phyloP scores from a whole-genome alignment of 2,888 invertebrate genomes.

The Eupithecia pulchellata region DNA sequence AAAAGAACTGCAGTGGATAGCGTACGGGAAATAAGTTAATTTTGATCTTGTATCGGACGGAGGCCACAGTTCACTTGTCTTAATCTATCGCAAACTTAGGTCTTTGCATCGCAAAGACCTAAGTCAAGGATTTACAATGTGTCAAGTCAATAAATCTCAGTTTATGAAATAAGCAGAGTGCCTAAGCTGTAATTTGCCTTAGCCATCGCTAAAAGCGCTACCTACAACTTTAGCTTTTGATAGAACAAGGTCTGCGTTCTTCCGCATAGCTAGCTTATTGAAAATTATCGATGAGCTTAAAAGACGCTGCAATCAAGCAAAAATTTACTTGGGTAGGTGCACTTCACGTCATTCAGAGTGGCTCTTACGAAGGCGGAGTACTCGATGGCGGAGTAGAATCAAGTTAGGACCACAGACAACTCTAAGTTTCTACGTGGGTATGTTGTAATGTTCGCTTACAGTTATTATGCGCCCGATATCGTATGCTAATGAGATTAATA shows the following conservation, averaged over 20 bases:
- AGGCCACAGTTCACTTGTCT: background rate
- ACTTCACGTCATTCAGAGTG: constrained; percentile 45
- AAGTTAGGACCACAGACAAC: constrained; percentile 23
- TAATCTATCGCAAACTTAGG: too few species aligned
- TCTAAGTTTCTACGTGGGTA: constrained; percentile 42
- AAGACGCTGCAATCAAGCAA: constrained; percentile 50
- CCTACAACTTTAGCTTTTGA: background rate
- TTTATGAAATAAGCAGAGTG: background rate
- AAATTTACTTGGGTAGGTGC: background rate
- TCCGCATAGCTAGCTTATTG: constrained; percentile 1
- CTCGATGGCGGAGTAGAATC: constrained; percentile 57
- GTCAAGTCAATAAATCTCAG: background rate
- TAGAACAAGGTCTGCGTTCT: background rate
- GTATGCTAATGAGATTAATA: constrained; percentile 70
- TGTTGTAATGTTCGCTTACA: constrained; percentile 74
- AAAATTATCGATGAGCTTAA: constrained; percentile 55
- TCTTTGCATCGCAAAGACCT: background rate
- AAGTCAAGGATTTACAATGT: background rate
- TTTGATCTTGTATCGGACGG: background rate
- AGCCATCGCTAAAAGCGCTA: background rate
- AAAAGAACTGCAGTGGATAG: background rate
- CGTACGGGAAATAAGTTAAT: background rate
- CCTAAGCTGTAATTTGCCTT: background rate
- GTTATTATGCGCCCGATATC: constrained; percentile 68
- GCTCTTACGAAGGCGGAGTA: constrained; percentile 55